phyloP scores from a whole-genome alignment of 2,888 invertebrate genomes.

The Drosophila meridionalis region DNA sequence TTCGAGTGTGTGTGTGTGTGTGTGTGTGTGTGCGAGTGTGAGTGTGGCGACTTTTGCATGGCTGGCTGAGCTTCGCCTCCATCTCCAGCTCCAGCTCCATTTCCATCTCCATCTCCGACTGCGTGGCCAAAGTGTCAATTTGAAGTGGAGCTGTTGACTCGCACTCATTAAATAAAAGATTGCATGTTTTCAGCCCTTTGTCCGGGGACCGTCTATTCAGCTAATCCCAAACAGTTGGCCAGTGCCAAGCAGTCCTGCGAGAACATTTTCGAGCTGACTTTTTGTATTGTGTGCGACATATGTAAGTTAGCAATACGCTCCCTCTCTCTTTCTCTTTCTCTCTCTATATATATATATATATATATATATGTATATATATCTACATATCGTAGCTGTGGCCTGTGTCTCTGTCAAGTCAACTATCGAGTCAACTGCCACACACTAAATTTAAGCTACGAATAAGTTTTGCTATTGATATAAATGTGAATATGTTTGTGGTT shows the following conservation, averaged over 20 bases:
- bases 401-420: constrained; percentile 24
- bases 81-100: neutral
- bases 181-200: constrained; percentile 77
- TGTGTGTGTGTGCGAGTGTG: constrained; percentile 19
- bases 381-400: constrained; percentile 3
- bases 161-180: constrained; percentile 78
- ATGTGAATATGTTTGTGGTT: constrained; percentile 13
- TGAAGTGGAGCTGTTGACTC: constrained; percentile 77
- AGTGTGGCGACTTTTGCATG: constrained; percentile 49
- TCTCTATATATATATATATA: neutral
- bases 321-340: too few species aligned
- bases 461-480: constrained; percentile 58
- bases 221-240: constrained; percentile 46
- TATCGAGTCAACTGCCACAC: constrained; percentile 45
- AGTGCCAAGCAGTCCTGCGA: constrained; percentile 17
- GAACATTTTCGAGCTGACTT: constrained; percentile 40
- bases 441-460: constrained; percentile 56
- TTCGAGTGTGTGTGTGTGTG: constrained; percentile 32
- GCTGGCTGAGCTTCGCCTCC: constrained; percentile 31
- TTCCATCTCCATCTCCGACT: constrained; percentile 1
- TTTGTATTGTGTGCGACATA: constrained; percentile 34
- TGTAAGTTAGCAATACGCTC: neutral
- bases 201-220: constrained; percentile 36
- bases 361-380: neutral
- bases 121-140: constrained; percentile 69